A percentile compares a stretch with the other conserved stretches of the same genome.
Evolutionary conservation across 2,797 vertebrate species (phyloP).

Genomic region (Oreochromis mossambicus): DNA sequence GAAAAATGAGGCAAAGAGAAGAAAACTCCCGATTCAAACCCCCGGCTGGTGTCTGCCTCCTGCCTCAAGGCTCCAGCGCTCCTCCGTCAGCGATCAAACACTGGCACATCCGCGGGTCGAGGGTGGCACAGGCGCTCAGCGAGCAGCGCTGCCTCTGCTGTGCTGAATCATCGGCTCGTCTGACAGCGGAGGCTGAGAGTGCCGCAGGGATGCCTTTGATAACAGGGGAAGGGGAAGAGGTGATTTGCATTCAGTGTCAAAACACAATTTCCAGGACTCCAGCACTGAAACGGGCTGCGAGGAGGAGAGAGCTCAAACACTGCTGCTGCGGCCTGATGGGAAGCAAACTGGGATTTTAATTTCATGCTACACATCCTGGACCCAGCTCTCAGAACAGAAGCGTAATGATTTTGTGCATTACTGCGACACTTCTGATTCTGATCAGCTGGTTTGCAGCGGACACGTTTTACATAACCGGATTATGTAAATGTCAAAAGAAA

Average conservation of each 20-base stretch:
- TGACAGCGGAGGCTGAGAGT: background rate
- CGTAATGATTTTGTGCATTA: rapidly evolving
- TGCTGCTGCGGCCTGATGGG: background rate
- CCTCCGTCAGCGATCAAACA: background rate
- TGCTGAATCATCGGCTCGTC: background rate
- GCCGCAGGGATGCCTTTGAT: background rate
- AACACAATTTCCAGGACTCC: background rate
- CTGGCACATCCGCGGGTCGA: background rate
- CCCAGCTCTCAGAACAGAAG: background rate
- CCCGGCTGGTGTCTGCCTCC: background rate
- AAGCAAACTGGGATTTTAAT: background rate
- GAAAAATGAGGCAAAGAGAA: background rate
- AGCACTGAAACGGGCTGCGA: background rate
- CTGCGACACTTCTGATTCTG: rapidly evolving
- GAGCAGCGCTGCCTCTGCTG: background rate
- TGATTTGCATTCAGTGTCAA: background rate
- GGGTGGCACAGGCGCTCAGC: background rate
- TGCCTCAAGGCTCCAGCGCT: background rate
- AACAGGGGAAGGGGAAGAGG: background rate
- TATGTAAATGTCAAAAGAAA: background rate
- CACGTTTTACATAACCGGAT: background rate
- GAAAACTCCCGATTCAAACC: background rate
- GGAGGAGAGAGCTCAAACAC: background rate
- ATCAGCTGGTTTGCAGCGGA: background rate
- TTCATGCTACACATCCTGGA: background rate